These are phyloP conservation scores for Sceloporus tristichus DNA, from an alignment of 2,113 vertebrate genomes.

Conservation along the genomic window DNA sequence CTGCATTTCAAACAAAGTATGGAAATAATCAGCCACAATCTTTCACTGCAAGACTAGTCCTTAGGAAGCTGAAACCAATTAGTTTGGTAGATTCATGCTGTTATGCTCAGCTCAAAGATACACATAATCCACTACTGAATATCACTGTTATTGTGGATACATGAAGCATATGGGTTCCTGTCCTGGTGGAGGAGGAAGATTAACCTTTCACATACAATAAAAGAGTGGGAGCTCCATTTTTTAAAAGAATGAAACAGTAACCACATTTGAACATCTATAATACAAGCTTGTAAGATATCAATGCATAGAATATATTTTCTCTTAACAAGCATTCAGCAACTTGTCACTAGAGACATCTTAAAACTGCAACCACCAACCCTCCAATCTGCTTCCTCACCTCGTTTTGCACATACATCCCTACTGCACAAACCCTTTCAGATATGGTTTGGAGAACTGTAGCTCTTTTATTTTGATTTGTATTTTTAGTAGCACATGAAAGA, in stretches of 20 bases:
- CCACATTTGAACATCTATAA: neutral
- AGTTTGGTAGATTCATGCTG: neutral
- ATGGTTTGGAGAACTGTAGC: neutral
- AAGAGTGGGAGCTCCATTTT: neutral
- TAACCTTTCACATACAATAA: neutral
- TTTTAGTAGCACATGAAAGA: neutral
- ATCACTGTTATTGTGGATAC: neutral
- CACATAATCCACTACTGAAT: neutral
- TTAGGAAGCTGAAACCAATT: neutral
- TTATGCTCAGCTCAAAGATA: neutral
- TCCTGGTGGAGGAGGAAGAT: too few species aligned
- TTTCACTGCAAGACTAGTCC: neutral
- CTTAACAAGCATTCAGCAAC: neutral
- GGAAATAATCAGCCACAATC: neutral
- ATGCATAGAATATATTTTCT: neutral
- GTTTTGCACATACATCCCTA: neutral
- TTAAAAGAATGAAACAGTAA: neutral
- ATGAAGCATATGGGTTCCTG: neutral
- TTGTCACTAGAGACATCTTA: neutral
- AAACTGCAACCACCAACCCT: too few species aligned
- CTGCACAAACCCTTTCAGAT: neutral
- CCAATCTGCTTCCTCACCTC: neutral
- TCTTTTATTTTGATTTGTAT: neutral
- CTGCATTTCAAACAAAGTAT: neutral
- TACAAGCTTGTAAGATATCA: neutral